Base-by-base conservation (phyloP, 2,797 vertebrate species). In the Sandelia bainsii region DNA sequence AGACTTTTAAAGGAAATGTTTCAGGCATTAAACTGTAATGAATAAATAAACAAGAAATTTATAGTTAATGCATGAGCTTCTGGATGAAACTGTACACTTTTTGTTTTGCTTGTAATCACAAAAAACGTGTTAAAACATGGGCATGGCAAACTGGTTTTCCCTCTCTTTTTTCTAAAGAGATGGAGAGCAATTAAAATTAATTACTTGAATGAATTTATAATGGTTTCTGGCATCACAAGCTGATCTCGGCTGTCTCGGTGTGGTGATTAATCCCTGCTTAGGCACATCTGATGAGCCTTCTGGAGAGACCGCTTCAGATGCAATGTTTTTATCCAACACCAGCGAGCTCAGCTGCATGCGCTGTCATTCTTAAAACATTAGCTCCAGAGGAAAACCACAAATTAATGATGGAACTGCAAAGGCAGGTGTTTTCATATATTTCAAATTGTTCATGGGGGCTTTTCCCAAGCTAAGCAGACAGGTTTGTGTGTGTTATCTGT, bases 111-210 rank as follows among this genome's bases (percentile, higher is more conserved):
- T 93, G 91, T 86, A 81, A 79, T 82, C 75, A 87, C 70, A 78
- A 65, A 83, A 83, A 91, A 77, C 92, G n/a, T 91, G 94, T 95
- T 90, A 91, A 92, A 94, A 94, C 93, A 93, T 0, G 81, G 87
- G 62, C 75, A 77, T 19, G 62, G 85, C 80, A 83, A 87, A 80
- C 76, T 74, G 62, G 64, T 72, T 83, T 75, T 87, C 65, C 62
- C 73, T 37, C 34, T 82, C 69, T 87, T 83, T 85, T 86, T 82
- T 88, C 62, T 64, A 77, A 73, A 90, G 73, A 85, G 90, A 87
- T 82, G 86, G 68, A 91, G 89, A 79, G 87, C 88, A 93, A 94
- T 95, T 93, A 93, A 93, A 94, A 92, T 91, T 81, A 93, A 93
- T 93, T 82, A 91, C 89, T 73, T 86, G 77, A 86, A 87, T 90